Conservation (phyloP, 2,888 invertebrate genomes). For the Ophraella communa region DNA sequence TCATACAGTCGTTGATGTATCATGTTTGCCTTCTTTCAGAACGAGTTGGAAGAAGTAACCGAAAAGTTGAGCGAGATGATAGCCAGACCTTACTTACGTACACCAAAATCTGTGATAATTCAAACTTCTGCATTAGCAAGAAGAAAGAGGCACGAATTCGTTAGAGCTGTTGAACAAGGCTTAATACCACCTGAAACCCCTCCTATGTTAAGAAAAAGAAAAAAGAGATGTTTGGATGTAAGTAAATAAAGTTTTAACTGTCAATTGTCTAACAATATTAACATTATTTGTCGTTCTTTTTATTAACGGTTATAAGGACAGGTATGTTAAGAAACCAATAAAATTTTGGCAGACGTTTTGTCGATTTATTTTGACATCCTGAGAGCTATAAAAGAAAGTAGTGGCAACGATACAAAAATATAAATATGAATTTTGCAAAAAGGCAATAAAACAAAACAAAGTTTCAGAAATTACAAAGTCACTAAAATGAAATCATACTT, state of each 20-base stretch:
- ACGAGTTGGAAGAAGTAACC: constrained; percentile 70
- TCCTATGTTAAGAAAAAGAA: constrained; percentile 64
- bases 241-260: constrained; percentile 38
- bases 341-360: no score
- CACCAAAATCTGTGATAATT: constrained; percentile 68
- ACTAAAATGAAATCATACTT: no score
- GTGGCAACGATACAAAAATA: no score
- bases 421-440: no score
- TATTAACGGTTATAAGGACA: no score
- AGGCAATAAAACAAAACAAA: no score
- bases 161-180: constrained; percentile 67
- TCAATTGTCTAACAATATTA: no score
- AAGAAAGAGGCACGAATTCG: constrained; percentile 69
- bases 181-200: constrained; percentile 68
- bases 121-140: constrained; percentile 67
- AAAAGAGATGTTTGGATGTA: constrained; percentile 61
- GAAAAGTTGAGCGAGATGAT: constrained; percentile 72
- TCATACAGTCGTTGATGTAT: neutral
- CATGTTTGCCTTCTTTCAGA: constrained; percentile 57
- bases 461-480: no score
- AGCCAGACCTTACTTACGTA: constrained; percentile 68
- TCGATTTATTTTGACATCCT: no score
- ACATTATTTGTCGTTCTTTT: no score
- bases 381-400: no score
- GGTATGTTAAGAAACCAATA: no score